Base-by-base conservation (phyloP, 2,797 vertebrate species). In the Bovichtus variegatus region DNA sequence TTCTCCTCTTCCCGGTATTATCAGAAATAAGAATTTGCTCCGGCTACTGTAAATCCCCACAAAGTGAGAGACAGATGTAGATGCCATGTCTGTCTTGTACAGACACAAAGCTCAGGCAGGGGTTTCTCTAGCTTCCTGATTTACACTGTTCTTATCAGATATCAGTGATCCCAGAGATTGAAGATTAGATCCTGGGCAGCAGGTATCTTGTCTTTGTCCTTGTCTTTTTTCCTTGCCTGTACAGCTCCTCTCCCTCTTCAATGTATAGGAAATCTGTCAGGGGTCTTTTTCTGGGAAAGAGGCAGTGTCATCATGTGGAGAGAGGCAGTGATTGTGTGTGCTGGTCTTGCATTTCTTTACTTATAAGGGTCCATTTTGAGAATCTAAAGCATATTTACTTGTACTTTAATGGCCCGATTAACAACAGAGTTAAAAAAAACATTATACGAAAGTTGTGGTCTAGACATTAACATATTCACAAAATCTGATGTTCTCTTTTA, bases 71-170 rank as follows among this genome's bases (percentile, higher is more conserved):
- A 79, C 72, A 43, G 85, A 85, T 86, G 89, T 76, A 79, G 74
- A 86, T 84, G 76, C 44, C 74, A 83, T 60, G 78, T 77, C 83
- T 80, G 84, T 87, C 88, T 86, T 76, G 71, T 83, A 63, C 10
- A 74, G 82, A 85, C 70, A 75, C 66, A 81, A 71, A 87, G 78
- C 83, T 80, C 72, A 81, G 72, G 40, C 71, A 38, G 77, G 64
- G 76, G 74, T 84, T 92, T 90, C 85, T 91, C 83, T 82, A 80
- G 78, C 82, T 80, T 88, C 72, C 81, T 81, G 88, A 87, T 89
- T 92, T 92, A 92, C 87, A 86, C 83, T 74, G 80, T 82, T 86
- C 86, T 92, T 92, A 93, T 93, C 92, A 83, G 89, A 91, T 89
- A 88, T 85, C 87, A 89, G 74, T 80, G 87, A 92, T 93, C 84